Evolutionary conservation across 1,140 invertebrate species (phyloP), one percentile per base, ranked within the genome.

Genomic region (Apis dorsata): DNA sequence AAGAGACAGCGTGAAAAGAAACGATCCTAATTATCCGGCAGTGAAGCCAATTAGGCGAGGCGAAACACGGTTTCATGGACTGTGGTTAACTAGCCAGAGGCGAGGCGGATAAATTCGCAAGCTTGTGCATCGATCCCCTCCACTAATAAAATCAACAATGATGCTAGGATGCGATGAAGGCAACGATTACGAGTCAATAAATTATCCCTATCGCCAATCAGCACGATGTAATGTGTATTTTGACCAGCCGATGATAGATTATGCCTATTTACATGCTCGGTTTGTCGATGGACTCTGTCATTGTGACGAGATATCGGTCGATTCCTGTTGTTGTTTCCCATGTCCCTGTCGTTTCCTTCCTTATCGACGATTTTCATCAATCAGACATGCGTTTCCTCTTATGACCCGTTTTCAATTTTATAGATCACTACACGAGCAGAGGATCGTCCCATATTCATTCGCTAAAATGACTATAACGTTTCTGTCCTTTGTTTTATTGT

Each of bases 131-230:
- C 57, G 74, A 78, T 77, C 51, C 1, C 51, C 1, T 7, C 12
- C 19, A 74, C 75, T 57, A 78, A 83, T 83, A 83, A 83, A 83
- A 78, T 83, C 66, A 78, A 83, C 81, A 71, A 53, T n/a, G 59
- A 15, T 12, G n/a, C 24, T 15, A 44, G 65, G 57, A 71, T 19
- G 74, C 74, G 81, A 71, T 15, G 73, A 83, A 78, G 75, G 74
- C 57, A 82, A 78, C 75, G 81, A 83, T 83, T 57, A 83, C 21
- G 75, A 44, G 19, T 57, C 81, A 28, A 83, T 83, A 70, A 78
- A 83, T 83, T 83, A 83, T 71, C 74, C 74, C 28, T 71, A 63
- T 83, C 66, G 28, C 19, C 44, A 17, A 83, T 83, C 81, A 69
- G n/a, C 66, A 10, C 49, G 15, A 28, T 28, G 59, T 78, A 63